Evolutionary conservation across 2,797 vertebrate species (phyloP).

Genomic region (Aselliscus stoliczkanus): DNA sequence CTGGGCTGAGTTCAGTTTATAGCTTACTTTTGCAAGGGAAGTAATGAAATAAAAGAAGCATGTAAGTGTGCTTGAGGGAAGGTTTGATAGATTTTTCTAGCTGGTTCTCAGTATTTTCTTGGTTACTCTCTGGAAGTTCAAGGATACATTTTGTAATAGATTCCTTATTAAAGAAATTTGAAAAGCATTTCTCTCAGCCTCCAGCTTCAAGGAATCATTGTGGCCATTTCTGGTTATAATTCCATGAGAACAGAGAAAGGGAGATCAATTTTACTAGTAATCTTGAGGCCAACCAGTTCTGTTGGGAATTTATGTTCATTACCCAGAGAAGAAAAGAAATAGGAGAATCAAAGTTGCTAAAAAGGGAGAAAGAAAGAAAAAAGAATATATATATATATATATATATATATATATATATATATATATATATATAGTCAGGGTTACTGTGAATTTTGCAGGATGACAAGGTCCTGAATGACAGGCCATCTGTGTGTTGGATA

Average conservation of each 20-base stretch:
- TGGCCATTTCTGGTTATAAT: neutral
- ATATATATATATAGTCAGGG: neutral
- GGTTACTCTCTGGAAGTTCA: neutral
- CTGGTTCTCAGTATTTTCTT: neutral
- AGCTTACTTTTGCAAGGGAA: constrained; percentile 2
- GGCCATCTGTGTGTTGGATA: neutral
- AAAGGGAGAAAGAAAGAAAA: neutral
- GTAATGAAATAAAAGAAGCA: neutral
- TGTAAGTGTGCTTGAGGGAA: neutral
- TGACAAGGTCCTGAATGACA: neutral
- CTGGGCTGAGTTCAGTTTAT: neutral
- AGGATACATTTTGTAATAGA: neutral
- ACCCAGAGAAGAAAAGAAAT: neutral
- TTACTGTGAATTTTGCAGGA: neutral
- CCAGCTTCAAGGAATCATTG: neutral
- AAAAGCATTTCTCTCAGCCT: neutral
- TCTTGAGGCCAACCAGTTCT: neutral
- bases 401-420: no score
- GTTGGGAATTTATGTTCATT: neutral
- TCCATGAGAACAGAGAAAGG: neutral
- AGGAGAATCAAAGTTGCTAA: neutral
- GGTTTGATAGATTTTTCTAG: neutral
- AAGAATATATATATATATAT: neutral
- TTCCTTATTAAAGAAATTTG: neutral
- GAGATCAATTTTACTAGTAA: neutral